phyloP scores from a whole-genome alignment of 2,797 vertebrate species.

The Choloepus didactylus region DNA sequence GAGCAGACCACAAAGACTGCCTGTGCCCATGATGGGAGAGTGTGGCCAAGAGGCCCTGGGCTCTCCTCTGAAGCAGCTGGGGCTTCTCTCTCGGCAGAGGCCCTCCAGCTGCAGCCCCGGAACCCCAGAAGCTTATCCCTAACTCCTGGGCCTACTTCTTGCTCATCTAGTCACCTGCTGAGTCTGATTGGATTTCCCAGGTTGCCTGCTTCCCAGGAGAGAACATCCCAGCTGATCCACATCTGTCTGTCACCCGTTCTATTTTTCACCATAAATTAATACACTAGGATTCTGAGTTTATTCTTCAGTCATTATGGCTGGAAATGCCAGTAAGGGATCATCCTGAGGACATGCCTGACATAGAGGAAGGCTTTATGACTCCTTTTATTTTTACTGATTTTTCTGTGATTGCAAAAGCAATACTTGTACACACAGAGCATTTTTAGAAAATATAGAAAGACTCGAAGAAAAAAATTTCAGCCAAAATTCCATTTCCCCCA shows the following conservation, averaged over 20 bases:
- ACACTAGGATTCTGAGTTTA: not conserved
- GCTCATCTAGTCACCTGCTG: not conserved
- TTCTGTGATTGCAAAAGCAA: not conserved
- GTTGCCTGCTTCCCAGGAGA: not conserved
- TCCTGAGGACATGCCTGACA: not conserved
- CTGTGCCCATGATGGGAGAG: not conserved
- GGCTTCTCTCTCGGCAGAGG: not conserved
- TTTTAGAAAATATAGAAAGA: slow-evolving; percentile 19
- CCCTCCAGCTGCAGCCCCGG: not conserved
- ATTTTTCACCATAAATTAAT: slow-evolving; percentile 37
- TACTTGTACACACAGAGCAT: not conserved
- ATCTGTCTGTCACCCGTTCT: not conserved
- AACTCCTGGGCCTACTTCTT: not conserved
- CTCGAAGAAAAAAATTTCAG: slow-evolving; percentile 2
- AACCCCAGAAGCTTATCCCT: not conserved
- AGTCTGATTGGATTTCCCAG: not conserved
- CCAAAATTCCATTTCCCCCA: not conserved
- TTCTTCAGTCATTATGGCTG: not conserved
- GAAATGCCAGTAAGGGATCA: not conserved
- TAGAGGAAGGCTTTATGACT: not conserved
- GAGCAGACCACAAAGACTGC: not conserved
- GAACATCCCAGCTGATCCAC: not conserved
- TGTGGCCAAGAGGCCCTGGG: not conserved
- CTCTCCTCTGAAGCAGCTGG: too few species aligned
- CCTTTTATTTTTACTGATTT: not conserved